Conservation (phyloP, 2,113 vertebrate genomes). For the Xenopus borealis region DNA sequence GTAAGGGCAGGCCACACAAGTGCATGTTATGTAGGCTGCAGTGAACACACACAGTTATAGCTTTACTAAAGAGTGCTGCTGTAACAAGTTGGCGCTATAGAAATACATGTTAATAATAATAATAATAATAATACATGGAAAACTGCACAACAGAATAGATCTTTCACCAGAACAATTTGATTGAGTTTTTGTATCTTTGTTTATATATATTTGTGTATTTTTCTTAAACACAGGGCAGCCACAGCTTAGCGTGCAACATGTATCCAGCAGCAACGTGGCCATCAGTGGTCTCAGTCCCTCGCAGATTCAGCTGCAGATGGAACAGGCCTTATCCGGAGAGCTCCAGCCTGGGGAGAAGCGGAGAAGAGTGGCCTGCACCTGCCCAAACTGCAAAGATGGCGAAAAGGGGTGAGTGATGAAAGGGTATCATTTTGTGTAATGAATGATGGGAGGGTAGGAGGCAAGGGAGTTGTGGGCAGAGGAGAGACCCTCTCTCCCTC, state of each 20-base stretch:
- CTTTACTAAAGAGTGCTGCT: too few species aligned
- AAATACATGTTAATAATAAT: too few species aligned
- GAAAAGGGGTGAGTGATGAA: conserved; percentile 78
- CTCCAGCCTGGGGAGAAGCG: conserved; percentile 87
- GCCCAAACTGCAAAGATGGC: conserved; percentile 95
- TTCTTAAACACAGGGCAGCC: conserved; percentile 84
- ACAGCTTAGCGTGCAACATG: conserved; percentile 89
- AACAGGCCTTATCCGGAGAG: conserved; percentile 85
- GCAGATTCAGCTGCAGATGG: conserved; percentile 85
- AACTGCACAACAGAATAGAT: too few species aligned
- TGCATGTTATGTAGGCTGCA: too few species aligned
- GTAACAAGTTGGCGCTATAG: too few species aligned
- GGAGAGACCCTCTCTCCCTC: conserved; percentile 23
- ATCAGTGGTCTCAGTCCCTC: conserved; percentile 77
- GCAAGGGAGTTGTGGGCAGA: conserved; percentile 8
- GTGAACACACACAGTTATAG: too few species aligned
- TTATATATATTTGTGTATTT: background rate
- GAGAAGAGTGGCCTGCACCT: conserved; percentile 92
- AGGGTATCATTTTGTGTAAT: background rate
- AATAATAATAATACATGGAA: too few species aligned
- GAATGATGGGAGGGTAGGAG: background rate
- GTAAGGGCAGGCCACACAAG: too few species aligned
- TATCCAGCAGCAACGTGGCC: conserved; percentile 85
- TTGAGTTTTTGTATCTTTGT: too few species aligned
- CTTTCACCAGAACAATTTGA: too few species aligned